Percentiles rank a stretch among this genome's conserved stretches.
Conservation (phyloP, 2,113 vertebrate species). For the Phocoena phocoena region DNA sequence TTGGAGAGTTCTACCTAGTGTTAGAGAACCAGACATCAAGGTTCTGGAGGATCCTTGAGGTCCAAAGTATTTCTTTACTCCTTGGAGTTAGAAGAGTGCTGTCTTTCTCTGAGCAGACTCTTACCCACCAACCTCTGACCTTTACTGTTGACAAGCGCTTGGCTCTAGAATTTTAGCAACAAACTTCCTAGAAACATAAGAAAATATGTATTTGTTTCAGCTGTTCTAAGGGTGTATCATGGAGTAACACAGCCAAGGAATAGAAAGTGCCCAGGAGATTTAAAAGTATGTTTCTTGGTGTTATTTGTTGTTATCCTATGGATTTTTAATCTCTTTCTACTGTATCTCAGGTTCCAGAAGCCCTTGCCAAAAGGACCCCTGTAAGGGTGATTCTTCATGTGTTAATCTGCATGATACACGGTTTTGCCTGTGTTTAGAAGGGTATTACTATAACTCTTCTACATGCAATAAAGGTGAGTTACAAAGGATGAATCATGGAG, state of each 20-base stretch:
- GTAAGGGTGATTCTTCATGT: background rate
- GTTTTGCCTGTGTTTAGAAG: slow-evolving; percentile 62
- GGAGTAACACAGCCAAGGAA: background rate
- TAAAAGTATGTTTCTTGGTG: background rate
- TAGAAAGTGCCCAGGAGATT: background rate
- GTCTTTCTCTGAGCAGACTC: background rate
- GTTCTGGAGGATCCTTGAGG: background rate
- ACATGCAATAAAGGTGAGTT: slow-evolving; percentile 78
- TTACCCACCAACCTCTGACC: background rate
- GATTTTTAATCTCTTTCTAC: slow-evolving; percentile 23
- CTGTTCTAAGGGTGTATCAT: background rate
- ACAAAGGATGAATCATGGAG: background rate
- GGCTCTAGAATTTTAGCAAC: background rate
- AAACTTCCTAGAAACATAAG: background rate
- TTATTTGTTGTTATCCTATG: background rate
- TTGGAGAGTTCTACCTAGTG: background rate
- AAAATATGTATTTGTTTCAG: background rate
- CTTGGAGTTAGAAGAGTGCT: background rate
- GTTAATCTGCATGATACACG: fast-evolving
- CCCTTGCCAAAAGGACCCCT: fast-evolving
- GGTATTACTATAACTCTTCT: fast-evolving
- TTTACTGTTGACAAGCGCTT: background rate
- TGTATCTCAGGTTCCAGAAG: fast-evolving
- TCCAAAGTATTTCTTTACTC: background rate
- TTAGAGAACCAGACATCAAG: background rate